Base-by-base conservation (phyloP, 2,113 vertebrate genomes). In the Caranx ignobilis region DNA sequence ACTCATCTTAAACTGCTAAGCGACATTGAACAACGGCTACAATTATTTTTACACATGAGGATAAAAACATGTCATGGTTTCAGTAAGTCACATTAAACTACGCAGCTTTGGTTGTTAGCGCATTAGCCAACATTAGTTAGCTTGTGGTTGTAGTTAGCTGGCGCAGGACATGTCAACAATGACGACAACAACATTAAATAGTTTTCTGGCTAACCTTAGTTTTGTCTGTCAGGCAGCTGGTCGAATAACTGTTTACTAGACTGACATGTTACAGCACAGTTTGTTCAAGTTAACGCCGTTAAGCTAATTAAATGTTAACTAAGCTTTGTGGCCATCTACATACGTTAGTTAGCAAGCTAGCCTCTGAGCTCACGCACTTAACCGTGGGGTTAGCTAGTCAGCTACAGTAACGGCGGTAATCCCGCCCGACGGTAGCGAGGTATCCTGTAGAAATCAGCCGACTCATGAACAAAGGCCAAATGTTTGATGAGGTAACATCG, bases 341-440 rank as follows among this genome's bases (percentile, higher is more conserved):
- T 69, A 13, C 0, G 41, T 41, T 39, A n/a, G 75, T 77, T 87
- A 85, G 71, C 83, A 55, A 31, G 86, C 45, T 87, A 48, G 26
- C 81, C 52, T 61, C 3, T n/a, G 6, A 54, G 47, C 68, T 73
- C 73, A 50, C 83, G 79, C 82, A 90, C 82, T 84, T 89, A 52
- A n/a, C 56, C 61, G 45, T 47, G 6, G 1, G 16, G 19, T 68
- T 75, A 75, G 83, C 78, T 64, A 11, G 26, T 72, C 63, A 41
- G 43, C 79, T 5, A 66, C 55, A 41, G 0, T 18, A 32, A 65
- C 21, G 21, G 71, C 8, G 50, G 13, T 2, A 66, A 34, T 15
- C 12, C 55, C 32, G 34, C 55, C 37, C 1, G 43, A 9, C 54
- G 21, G 2, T 11, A 60, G 13, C 43, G 1, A 67, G 0, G 41